These are phyloP conservation scores for Hylaeus volcanicus DNA, from an alignment of 1,140 invertebrate species.

Conservation along the genomic window DNA sequence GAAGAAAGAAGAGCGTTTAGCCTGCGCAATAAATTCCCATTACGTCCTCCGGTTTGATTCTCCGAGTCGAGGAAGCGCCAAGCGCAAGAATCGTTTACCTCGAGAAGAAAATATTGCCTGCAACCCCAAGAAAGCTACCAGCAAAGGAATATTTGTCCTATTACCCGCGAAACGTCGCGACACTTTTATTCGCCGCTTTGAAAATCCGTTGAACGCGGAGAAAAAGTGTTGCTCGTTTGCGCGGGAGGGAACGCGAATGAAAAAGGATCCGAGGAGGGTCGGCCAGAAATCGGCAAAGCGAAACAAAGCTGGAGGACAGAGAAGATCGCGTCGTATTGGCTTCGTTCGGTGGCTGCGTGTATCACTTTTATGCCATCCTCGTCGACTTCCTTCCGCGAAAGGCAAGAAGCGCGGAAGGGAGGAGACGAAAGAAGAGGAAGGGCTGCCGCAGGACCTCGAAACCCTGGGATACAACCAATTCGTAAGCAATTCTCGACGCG, in stretches of 20 bases:
- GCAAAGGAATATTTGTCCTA: neutral
- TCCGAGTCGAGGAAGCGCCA: no score
- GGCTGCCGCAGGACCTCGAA: slow-evolving; percentile 52
- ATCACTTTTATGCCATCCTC: slow-evolving; percentile 42
- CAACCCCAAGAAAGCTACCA: no score
- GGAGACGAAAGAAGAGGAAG: slow-evolving; percentile 20
- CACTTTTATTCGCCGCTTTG: neutral
- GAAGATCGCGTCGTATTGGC: slow-evolving; percentile 18
- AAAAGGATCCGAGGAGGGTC: neutral
- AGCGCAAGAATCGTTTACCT: no score
- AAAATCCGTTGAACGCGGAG: neutral
- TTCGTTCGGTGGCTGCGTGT: slow-evolving; percentile 24
- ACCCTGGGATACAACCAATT: slow-evolving; percentile 71
- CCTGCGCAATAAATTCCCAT: no score
- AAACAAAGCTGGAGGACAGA: neutral
- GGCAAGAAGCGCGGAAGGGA: neutral
- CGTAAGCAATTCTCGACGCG: slow-evolving; percentile 71
- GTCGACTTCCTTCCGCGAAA: slow-evolving; percentile 58
- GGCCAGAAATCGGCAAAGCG: neutral
- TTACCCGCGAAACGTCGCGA: neutral
- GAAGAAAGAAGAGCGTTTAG: no score
- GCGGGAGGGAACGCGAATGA: no score
- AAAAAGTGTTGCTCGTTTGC: no score
- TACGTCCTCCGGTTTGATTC: no score
- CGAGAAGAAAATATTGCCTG: no score